A percentile compares a stretch with the other conserved stretches of the same genome.
phyloP scores from a whole-genome alignment of 2,888 invertebrate species.

The Erebia ligea region DNA sequence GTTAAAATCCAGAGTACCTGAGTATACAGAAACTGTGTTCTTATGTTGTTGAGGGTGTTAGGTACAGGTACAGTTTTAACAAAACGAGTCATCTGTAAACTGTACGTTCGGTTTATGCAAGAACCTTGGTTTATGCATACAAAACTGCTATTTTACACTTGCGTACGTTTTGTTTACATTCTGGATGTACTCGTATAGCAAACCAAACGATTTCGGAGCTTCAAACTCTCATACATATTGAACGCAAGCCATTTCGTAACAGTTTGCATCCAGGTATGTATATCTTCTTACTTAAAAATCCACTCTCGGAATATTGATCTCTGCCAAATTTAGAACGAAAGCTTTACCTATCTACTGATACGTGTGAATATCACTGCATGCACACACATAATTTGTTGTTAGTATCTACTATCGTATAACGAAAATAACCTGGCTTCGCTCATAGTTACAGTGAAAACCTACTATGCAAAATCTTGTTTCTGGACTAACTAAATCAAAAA shows the following conservation, averaged over 20 bases:
- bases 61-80: too few relatives aligned
- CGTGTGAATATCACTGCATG: too few relatives aligned
- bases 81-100: not conserved
- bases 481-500: too few relatives aligned
- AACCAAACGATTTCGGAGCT: not conserved
- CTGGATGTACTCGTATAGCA: constrained; percentile 1
- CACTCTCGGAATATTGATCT: not conserved
- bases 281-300: not conserved
- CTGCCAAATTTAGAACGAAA: not conserved
- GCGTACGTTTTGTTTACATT: constrained; percentile 8
- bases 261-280: not conserved
- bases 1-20: too few relatives aligned
- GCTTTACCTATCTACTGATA: too few relatives aligned
- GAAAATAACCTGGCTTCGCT: too few relatives aligned
- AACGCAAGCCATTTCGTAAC: constrained; percentile 1
- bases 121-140: constrained; percentile 1
- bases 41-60: too few relatives aligned
- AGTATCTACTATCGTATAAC: too few relatives aligned
- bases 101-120: not conserved
- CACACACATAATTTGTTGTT: too few relatives aligned
- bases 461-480: too few relatives aligned
- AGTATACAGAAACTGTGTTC: too few relatives aligned
- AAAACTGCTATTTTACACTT: constrained; percentile 10
- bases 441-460: too few relatives aligned
- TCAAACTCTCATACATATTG: constrained; percentile 10